These are phyloP conservation scores for Eulemur rubriventer DNA, from an alignment of 2,797 vertebrate genomes.

Conservation along the genomic window DNA sequence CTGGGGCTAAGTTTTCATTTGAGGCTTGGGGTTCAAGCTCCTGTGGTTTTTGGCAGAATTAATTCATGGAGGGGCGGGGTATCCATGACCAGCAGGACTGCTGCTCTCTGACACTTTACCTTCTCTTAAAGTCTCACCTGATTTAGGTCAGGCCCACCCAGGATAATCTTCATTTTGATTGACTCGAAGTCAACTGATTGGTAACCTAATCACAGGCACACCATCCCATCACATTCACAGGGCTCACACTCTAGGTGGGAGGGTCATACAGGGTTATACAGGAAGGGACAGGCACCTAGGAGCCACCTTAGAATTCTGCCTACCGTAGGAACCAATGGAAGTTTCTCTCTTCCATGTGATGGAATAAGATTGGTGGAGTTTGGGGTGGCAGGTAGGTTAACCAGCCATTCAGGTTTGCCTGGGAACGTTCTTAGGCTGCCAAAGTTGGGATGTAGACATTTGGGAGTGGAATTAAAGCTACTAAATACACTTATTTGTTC, in stretches of 20 bases:
- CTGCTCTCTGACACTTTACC: neutral
- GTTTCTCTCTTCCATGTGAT: neutral
- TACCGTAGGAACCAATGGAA: neutral
- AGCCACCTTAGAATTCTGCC: neutral
- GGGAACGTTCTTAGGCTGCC: neutral
- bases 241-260: neutral
- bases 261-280: neutral
- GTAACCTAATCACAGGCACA: neutral
- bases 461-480: neutral
- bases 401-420: neutral
- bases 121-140: neutral
- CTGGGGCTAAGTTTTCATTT: neutral
- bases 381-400: too few relatives aligned
- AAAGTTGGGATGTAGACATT: neutral
- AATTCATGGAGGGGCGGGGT: neutral
- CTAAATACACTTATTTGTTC: neutral
- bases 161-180: neutral
- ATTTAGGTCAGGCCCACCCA: neutral
- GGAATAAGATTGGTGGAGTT: neutral
- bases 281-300: rapidly evolving
- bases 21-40: neutral
- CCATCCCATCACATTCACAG: neutral
- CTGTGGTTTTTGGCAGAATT: neutral
- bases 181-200: neutral
- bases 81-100: neutral